A percentile compares a stretch with the other conserved stretches of the same genome.
Evolutionary conservation across 1,140 invertebrate species (phyloP).

Genomic region (Vanessa tameamea): DNA sequence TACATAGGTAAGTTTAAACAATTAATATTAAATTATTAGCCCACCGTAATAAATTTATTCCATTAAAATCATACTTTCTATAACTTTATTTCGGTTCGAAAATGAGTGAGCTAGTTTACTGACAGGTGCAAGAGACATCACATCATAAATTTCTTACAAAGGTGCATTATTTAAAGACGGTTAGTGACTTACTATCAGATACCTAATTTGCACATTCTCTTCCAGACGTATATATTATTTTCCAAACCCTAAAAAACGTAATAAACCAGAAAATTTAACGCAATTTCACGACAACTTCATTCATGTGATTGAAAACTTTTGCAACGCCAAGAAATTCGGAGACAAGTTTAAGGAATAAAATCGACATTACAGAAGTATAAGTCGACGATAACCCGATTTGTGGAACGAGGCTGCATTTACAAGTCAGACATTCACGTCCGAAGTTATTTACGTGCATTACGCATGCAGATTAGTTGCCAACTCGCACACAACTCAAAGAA

Average conservation of each 20-base stretch:
- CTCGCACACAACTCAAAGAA: constrained; percentile 49
- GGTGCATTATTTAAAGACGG: too few species aligned
- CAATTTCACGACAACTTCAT: background rate
- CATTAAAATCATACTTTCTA: too few species aligned
- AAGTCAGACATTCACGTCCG: constrained; percentile 15
- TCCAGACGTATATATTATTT: too few species aligned
- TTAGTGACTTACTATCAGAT: too few species aligned
- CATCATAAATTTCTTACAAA: too few species aligned
- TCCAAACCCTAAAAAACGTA: background rate
- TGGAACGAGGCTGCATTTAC: constrained; percentile 5
- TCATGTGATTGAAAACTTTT: constrained; percentile 1
- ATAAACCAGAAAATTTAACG: background rate
- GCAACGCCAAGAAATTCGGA: background rate
- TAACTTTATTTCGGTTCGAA: too few species aligned
- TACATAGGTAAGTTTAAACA: too few species aligned
- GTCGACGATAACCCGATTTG: constrained; percentile 8
- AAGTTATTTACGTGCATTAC: constrained; percentile 51
- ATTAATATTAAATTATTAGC: too few species aligned
- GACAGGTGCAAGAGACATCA: too few species aligned
- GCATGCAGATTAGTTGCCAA: constrained; percentile 54
- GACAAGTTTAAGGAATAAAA: constrained; percentile 12
- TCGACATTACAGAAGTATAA: constrained; percentile 6
- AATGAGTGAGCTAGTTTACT: too few species aligned
- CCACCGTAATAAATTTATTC: too few species aligned
- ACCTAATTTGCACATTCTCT: too few species aligned